These are phyloP conservation scores for Apis cerana DNA, from an alignment of 1,140 invertebrate genomes.

Conservation along the genomic window DNA sequence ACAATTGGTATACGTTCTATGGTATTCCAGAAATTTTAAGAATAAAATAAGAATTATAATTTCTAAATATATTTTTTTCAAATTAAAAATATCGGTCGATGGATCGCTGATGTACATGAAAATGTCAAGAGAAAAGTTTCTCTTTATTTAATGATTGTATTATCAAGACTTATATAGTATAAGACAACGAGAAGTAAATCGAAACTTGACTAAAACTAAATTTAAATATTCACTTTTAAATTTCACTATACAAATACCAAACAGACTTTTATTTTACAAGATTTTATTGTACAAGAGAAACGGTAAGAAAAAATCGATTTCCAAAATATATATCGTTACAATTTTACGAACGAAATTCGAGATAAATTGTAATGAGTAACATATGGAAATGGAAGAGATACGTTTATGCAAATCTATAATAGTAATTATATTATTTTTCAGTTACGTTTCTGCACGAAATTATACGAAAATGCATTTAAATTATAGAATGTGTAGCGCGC, in stretches of 20 bases:
- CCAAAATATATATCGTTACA: too few relatives aligned
- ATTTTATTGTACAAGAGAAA: too few relatives aligned
- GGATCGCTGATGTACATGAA: neutral
- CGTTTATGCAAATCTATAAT: neutral
- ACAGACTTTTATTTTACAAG: conserved; percentile 19
- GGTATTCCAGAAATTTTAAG: neutral
- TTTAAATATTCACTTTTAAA: conserved; percentile 33
- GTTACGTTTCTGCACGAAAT: neutral
- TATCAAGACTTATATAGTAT: neutral
- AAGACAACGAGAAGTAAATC: neutral
- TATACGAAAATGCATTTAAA: neutral
- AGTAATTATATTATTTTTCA: neutral
- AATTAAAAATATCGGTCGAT: neutral
- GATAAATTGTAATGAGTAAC: too few relatives aligned
- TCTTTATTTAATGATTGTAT: conserved; percentile 22
- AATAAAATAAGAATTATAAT: neutral
- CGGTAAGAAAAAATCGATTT: too few relatives aligned
- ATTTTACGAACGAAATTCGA: too few relatives aligned
- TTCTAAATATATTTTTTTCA: neutral
- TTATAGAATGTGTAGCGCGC: neutral
- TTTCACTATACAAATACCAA: neutral
- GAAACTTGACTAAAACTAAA: conserved; percentile 21
- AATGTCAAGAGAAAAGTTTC: conserved; percentile 16
- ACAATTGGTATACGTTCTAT: neutral
- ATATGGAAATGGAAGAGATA: too few relatives aligned